These are phyloP conservation scores for Tholera decimalis DNA, from an alignment of 2,888 invertebrate species.

Conservation along the genomic window DNA sequence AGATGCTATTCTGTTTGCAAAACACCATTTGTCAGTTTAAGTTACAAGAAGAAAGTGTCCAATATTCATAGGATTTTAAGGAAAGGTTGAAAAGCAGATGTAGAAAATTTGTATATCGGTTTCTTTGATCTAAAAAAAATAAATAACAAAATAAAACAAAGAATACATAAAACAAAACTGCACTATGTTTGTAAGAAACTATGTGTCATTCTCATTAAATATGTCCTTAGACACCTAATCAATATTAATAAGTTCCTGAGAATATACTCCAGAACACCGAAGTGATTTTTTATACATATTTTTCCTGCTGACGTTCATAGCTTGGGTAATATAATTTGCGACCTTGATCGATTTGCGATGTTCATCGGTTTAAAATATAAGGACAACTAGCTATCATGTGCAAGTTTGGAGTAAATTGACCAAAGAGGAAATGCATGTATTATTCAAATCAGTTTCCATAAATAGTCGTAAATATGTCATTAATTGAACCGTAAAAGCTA, in stretches of 20 bases:
- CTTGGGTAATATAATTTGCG: constrained; percentile 58
- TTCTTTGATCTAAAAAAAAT: not conserved
- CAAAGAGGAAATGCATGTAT: constrained; percentile 22
- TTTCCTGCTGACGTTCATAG: constrained; percentile 61
- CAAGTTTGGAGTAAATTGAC: constrained; percentile 64
- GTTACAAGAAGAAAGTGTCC: constrained; percentile 22
- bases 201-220: constrained; percentile 6
- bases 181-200: not conserved
- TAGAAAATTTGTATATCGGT: not conserved
- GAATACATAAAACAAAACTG: not conserved
- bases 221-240: constrained; percentile 7
- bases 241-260: constrained; percentile 27
- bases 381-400: constrained; percentile 78
- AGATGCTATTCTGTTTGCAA: constrained; percentile 63
- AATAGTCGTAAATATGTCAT: constrained; percentile 3
- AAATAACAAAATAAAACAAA: not conserved
- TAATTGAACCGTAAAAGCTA: not conserved
- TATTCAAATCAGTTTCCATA: constrained; percentile 27
- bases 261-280: constrained; percentile 14
- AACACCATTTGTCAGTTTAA: constrained; percentile 32
- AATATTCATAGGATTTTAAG: too few species aligned
- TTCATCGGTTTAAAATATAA: constrained; percentile 82
- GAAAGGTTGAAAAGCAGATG: not conserved
- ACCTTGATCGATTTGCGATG: constrained; percentile 84
- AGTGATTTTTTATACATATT: constrained; percentile 16